A percentile compares a stretch with the other conserved stretches of the same genome.
These are phyloP conservation scores for Salmo trutta DNA, from an alignment of 2,797 vertebrate genomes.

Conservation along the genomic window DNA sequence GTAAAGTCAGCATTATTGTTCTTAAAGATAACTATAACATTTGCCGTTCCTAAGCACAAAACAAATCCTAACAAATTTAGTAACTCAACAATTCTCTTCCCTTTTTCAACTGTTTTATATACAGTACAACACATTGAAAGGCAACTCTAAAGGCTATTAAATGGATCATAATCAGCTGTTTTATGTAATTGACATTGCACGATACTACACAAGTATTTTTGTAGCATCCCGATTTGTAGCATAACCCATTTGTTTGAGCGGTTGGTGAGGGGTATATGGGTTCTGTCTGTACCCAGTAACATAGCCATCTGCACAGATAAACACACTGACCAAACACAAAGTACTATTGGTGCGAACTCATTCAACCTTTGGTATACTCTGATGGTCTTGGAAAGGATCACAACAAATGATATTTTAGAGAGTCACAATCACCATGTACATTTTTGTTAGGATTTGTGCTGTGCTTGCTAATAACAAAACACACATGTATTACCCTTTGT, in stretches of 20 bases:
- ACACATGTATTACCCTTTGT: conserved; percentile 75
- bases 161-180: conserved; percentile 42
- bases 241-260: conserved; percentile 46
- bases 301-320: neutral
- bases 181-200: neutral
- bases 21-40: conserved; percentile 52
- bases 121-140: conserved; percentile 7
- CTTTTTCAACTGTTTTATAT: conserved; percentile 25
- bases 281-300: neutral
- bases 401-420: neutral
- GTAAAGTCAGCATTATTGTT: conserved; percentile 38
- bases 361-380: neutral
- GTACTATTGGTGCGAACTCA: neutral
- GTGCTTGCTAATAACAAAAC: conserved; percentile 72
- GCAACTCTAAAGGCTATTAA: conserved; percentile 36
- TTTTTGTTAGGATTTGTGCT: conserved; percentile 79
- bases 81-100: conserved; percentile 38
- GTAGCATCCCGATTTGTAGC: conserved; percentile 53
- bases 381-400: neutral
- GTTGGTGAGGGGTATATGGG: conserved; percentile 10
- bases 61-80: conserved; percentile 67
- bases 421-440: conserved; percentile 54
- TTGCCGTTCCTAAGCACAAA: conserved; percentile 64
- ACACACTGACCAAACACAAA: neutral
- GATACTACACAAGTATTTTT: conserved; percentile 21